Percentiles rank a stretch among this genome's conserved stretches.
Conservation (phyloP, 2,888 invertebrate species). For the Octodonta nipae region DNA sequence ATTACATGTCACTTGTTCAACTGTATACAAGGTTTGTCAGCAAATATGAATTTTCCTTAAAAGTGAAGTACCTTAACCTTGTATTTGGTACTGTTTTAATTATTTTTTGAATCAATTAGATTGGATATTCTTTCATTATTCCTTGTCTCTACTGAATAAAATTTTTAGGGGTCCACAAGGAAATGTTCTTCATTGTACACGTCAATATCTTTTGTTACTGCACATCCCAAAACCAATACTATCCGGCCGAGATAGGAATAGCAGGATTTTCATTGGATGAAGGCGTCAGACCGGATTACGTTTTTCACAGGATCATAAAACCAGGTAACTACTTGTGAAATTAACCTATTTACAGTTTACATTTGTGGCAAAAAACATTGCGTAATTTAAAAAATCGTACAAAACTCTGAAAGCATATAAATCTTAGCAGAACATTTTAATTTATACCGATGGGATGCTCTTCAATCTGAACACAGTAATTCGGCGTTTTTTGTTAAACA, state of each 20-base stretch:
- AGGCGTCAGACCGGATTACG: constrained; percentile 19
- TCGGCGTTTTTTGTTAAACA: too few relatives aligned
- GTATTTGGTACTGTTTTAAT: too few relatives aligned
- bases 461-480: too few relatives aligned
- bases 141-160: neutral
- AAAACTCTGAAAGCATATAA: too few relatives aligned
- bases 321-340: constrained; percentile 18
- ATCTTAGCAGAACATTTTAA: neutral
- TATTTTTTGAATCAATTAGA: too few relatives aligned
- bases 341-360: neutral
- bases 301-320: constrained; percentile 19
- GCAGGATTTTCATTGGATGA: constrained; percentile 19
- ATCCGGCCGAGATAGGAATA: constrained; percentile 22
- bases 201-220: constrained; percentile 21
- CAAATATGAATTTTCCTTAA: too few relatives aligned
- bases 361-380: neutral
- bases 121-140: neutral
- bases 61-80: too few relatives aligned
- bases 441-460: too few relatives aligned
- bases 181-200: constrained; percentile 22
- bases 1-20: too few relatives aligned
- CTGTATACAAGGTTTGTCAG: too few relatives aligned
- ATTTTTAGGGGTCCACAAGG: constrained; percentile 14
- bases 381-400: too few relatives aligned
- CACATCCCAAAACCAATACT: constrained; percentile 10